Base-by-base conservation (phyloP, 2,797 vertebrate genomes). In the Limosa lapponica region DNA sequence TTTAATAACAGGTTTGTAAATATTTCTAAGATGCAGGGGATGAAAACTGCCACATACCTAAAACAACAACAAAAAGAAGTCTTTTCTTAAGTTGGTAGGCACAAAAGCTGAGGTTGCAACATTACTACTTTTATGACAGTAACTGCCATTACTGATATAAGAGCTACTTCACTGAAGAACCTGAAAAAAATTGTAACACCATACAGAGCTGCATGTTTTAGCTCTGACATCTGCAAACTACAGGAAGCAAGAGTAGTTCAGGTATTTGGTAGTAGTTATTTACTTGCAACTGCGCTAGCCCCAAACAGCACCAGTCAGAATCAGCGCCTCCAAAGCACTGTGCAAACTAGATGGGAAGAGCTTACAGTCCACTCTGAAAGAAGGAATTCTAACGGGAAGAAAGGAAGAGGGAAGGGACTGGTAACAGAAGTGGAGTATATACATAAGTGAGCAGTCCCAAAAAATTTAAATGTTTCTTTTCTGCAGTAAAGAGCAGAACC, bases 291-390 rank as follows among this genome's bases (percentile, higher is more conserved):
- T 52, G 43, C 17, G 8, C 25, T 12, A 39, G 19, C 16, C 41
- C 58, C 72, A 55, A 71, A 20, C 0, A 2, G 30, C 23, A 37
- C 5, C 62, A 54, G 32, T 11, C 4, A 2, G 58, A 82, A 67
- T 6, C 5, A 0, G 0, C 7, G n/a, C 10, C n/a, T 34, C 25
- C n/a, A 66, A 44, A 77, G 30, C 44, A 22, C 28, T 3, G 15
- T 18, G 20, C 7, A n/a, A 30, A 44, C 19, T 28, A 1, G 1
- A 18, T 1, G 2, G 3, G 55, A 28, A 43, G 24, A 49, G 30
- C 12, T 66, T 41, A 46, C 25, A 30, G 73, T 14, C 37, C 23
- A 3, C 37, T 41, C 64, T 37, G n/a, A 48, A 64, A 37, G 41
- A 57, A 44, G 36, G 17, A 17, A 46, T 0, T 0, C 6, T 19